Evolutionary conservation across 2,888 invertebrate species (phyloP).

Genomic region (Spialia ferax): DNA sequence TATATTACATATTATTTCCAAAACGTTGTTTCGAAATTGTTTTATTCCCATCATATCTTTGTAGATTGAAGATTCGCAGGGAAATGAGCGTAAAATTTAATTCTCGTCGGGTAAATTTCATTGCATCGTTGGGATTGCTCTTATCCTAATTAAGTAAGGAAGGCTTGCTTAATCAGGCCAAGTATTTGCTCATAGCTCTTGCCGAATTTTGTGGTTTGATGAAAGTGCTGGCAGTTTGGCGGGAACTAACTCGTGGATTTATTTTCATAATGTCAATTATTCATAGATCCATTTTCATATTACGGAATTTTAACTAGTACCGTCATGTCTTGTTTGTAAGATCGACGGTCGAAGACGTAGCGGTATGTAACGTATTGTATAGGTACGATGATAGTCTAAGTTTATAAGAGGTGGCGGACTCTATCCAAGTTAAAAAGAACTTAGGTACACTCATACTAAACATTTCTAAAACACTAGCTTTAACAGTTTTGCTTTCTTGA

Average conservation of each 20-base stretch:
- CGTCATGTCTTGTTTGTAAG: no score
- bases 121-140: conserved; percentile 19
- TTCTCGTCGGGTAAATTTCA: conserved; percentile 18
- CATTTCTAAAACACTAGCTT: no score
- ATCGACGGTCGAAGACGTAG: no score
- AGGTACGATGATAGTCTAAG: no score
- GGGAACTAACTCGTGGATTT: background rate
- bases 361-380: no score
- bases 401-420: no score
- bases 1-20: conserved; percentile 9
- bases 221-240: conserved; percentile 18
- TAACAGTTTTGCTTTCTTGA: no score
- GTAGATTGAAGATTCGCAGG: conserved; percentile 1
- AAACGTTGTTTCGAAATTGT: background rate
- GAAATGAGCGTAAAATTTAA: conserved; percentile 22
- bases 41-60: background rate
- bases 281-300: no score
- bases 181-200: conserved; percentile 54
- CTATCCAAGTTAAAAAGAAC: no score
- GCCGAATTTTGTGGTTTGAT: conserved; percentile 34
- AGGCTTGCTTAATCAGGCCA: conserved; percentile 59
- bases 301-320: no score
- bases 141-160: conserved; percentile 48
- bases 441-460: no score
- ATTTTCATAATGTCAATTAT: background rate